Conservation (phyloP, 2,888 invertebrate genomes). For the Boloria euphrosyne region DNA sequence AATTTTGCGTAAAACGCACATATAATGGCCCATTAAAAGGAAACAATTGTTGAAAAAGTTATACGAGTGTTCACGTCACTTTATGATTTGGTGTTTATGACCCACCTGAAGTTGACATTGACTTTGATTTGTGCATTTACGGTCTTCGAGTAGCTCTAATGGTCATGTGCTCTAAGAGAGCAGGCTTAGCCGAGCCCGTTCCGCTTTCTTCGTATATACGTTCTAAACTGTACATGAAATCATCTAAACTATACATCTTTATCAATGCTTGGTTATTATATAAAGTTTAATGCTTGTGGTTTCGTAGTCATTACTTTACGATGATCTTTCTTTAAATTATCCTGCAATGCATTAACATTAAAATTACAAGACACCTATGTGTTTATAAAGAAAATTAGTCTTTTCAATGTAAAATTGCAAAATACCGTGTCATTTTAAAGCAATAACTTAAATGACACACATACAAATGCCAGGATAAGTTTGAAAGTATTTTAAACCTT, state of each 20-base stretch:
- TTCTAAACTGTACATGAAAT: neutral
- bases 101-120: conserved; percentile 80
- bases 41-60: conserved; percentile 83
- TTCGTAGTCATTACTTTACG: no score
- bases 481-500: conserved; percentile 53
- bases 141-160: conserved; percentile 51
- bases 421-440: conserved; percentile 33
- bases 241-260: neutral
- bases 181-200: neutral
- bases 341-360: neutral
- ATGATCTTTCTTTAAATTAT: neutral
- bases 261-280: neutral
- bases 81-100: conserved; percentile 81
- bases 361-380: neutral
- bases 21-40: conserved; percentile 81
- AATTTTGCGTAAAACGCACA: conserved; percentile 81
- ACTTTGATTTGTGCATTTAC: conserved; percentile 80
- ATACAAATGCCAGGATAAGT: conserved; percentile 24
- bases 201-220: conserved; percentile 6
- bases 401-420: conserved; percentile 22
- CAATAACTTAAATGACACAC: conserved; percentile 30
- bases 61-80: conserved; percentile 79
- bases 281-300: no score
- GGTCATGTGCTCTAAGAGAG: conserved; percentile 20
- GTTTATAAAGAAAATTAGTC: conserved; percentile 15